Percentiles rank a stretch among this genome's conserved stretches.
Conservation (phyloP, 2,797 vertebrate genomes). For the Arrhamphus sclerolepis region DNA sequence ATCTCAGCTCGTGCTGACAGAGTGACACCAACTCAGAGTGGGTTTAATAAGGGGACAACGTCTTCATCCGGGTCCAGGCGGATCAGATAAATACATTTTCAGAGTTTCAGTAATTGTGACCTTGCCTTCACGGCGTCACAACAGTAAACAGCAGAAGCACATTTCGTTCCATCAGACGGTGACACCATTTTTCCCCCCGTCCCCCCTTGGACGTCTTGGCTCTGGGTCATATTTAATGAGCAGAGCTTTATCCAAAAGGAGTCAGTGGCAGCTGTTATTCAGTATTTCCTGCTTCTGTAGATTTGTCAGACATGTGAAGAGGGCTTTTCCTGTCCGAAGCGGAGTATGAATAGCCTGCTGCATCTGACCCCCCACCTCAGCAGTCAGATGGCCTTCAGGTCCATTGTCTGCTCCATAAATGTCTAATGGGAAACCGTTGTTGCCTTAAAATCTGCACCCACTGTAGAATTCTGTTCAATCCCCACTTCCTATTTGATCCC, state of each 20-base stretch:
- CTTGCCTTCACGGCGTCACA: slow-evolving; percentile 15
- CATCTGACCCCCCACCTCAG: slow-evolving; percentile 44
- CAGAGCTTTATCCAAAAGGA: slow-evolving; percentile 19
- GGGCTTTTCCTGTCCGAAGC: slow-evolving; percentile 58
- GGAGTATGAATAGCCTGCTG: slow-evolving; percentile 59
- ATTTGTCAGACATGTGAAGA: slow-evolving; percentile 55
- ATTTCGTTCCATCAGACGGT: slow-evolving; percentile 32
- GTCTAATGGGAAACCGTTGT: slow-evolving; percentile 51
- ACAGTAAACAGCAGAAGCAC: slow-evolving; percentile 29
- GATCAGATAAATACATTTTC: slow-evolving; percentile 25
- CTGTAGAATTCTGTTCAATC: slow-evolving; percentile 60
- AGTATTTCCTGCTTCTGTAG: slow-evolving; percentile 60
- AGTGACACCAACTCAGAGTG: slow-evolving; percentile 29
- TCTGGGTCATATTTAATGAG: slow-evolving; percentile 66
- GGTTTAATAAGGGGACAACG: slow-evolving; percentile 62
- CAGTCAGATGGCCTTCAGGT: slow-evolving; percentile 53
- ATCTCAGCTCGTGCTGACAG: slow-evolving; percentile 56
- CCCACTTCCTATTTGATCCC: slow-evolving; percentile 47
- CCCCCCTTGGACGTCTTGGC: slow-evolving; percentile 38
- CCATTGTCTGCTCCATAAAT: slow-evolving; percentile 59
- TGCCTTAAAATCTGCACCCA: slow-evolving; percentile 42
- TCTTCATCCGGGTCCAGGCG: slow-evolving; percentile 11
- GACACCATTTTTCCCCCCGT: slow-evolving; percentile 43
- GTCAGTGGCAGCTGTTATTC: slow-evolving; percentile 33
- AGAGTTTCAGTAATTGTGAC: slow-evolving; percentile 40